These are phyloP conservation scores for Corythornis vintsioides DNA, from an alignment of 2,113 vertebrate species.

Conservation along the genomic window DNA sequence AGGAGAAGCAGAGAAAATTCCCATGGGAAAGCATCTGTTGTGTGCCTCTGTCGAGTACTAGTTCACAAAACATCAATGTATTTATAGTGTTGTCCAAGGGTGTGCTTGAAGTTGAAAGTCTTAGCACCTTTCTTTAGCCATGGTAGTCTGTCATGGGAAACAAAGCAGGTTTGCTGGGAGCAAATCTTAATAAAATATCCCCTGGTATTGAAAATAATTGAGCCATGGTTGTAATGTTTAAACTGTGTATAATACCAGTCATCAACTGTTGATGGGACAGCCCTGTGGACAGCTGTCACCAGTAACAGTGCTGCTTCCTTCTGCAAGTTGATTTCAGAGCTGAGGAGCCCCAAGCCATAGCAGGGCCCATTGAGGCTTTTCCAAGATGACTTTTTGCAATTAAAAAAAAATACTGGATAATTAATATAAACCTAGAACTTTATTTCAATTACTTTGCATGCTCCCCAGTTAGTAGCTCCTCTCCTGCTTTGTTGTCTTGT, in stretches of 20 bases:
- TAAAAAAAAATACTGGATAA: background rate
- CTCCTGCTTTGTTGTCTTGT: background rate
- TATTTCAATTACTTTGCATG: background rate
- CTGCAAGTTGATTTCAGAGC: background rate
- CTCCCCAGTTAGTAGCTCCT: background rate
- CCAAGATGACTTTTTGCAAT: background rate
- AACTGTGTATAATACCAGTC: constrained; percentile 3
- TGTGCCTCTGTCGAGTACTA: background rate
- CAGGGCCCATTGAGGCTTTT: background rate
- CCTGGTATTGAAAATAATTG: background rate
- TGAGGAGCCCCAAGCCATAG: background rate
- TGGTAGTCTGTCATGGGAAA: background rate
- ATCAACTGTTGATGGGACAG: constrained; percentile 16
- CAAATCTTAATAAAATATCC: constrained; percentile 45
- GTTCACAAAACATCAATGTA: constrained; percentile 36
- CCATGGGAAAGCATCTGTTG: background rate
- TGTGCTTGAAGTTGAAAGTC: constrained; percentile 1
- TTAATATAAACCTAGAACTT: background rate
- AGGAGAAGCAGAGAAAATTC: background rate
- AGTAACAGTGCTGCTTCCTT: background rate
- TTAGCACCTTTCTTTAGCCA: constrained; percentile 38
- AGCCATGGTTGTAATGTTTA: constrained; percentile 1
- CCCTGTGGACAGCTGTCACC: background rate
- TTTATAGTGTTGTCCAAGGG: constrained; percentile 30
- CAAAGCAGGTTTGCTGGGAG: constrained; percentile 11